These are phyloP conservation scores for Ruditapes philippinarum DNA, from an alignment of 1,140 invertebrate genomes.

Conservation along the genomic window DNA sequence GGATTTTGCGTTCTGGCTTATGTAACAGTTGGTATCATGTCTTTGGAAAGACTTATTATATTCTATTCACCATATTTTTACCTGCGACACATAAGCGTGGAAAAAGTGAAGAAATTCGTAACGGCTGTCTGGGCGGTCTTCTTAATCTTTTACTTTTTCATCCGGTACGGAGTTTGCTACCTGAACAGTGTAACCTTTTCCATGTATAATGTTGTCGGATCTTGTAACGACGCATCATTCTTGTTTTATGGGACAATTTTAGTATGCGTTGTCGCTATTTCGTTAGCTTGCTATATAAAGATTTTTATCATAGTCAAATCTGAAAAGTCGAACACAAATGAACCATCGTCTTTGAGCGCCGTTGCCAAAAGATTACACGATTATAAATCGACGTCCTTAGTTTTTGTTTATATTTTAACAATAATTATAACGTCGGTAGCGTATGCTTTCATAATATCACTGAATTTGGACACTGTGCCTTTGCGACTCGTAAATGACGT, in stretches of 20 bases:
- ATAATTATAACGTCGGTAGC: not conserved
- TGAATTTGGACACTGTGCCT: not conserved
- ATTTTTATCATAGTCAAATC: constrained; percentile 9
- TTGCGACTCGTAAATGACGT: not conserved
- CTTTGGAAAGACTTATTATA: constrained; percentile 17
- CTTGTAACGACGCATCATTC: too few relatives aligned
- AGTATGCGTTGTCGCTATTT: not conserved
- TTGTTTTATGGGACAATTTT: not conserved
- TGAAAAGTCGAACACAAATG: not conserved
- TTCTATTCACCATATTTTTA: constrained; percentile 35
- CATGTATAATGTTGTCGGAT: not conserved
- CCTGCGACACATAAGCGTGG: not conserved
- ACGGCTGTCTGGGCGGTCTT: not conserved
- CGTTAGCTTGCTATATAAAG: not conserved
- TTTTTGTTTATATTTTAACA: constrained; percentile 1
- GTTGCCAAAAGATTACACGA: not conserved
- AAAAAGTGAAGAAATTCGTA: not conserved
- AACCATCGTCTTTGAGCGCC: not conserved
- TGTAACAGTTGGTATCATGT: too few relatives aligned
- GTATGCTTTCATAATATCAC: not conserved
- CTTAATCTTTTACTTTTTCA: not conserved
- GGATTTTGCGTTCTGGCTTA: not conserved
- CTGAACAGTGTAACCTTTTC: not conserved
- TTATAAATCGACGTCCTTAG: constrained; percentile 7
- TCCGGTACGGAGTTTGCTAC: not conserved